These are phyloP conservation scores for Atherinomorus stipes DNA, from an alignment of 2,113 vertebrate genomes.

Conservation along the genomic window DNA sequence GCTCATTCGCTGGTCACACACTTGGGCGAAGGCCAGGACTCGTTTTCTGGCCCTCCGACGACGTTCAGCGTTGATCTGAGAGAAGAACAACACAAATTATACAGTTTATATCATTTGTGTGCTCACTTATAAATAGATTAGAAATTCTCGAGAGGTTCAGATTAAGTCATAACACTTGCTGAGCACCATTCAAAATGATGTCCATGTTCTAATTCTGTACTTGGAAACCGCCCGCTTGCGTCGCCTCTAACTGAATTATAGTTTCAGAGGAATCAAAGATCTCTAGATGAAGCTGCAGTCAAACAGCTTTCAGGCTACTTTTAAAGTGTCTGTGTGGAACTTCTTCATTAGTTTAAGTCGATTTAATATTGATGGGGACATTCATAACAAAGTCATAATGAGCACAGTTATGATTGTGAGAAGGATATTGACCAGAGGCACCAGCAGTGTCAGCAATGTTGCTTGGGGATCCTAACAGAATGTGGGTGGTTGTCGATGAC, in stretches of 20 bases:
- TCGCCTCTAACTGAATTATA: constrained; percentile 21
- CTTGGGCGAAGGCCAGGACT: constrained; percentile 62
- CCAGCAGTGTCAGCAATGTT: constrained; percentile 43
- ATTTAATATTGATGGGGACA: constrained; percentile 36
- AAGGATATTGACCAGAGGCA: constrained; percentile 50
- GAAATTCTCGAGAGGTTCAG: neutral
- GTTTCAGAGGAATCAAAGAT: constrained; percentile 30
- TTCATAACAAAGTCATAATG: constrained; percentile 55
- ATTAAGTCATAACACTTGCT: too few species aligned
- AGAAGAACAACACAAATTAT: constrained; percentile 11
- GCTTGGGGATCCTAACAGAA: constrained; percentile 38
- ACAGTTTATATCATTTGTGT: neutral
- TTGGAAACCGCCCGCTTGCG: neutral
- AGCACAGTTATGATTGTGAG: constrained; percentile 35
- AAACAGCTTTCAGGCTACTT: constrained; percentile 3
- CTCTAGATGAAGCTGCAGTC: constrained; percentile 4
- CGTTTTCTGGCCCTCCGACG: constrained; percentile 60
- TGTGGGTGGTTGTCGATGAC: constrained; percentile 46
- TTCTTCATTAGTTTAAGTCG: constrained; percentile 36
- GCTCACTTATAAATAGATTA: neutral
- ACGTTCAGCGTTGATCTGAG: constrained; percentile 64
- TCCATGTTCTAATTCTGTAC: neutral
- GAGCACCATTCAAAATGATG: too few species aligned
- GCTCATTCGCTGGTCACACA: constrained; percentile 71
- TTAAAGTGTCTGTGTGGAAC: constrained; percentile 10